Evolutionary conservation across 2,113 vertebrate species (phyloP).

Genomic region (Elephantulus edwardii): DNA sequence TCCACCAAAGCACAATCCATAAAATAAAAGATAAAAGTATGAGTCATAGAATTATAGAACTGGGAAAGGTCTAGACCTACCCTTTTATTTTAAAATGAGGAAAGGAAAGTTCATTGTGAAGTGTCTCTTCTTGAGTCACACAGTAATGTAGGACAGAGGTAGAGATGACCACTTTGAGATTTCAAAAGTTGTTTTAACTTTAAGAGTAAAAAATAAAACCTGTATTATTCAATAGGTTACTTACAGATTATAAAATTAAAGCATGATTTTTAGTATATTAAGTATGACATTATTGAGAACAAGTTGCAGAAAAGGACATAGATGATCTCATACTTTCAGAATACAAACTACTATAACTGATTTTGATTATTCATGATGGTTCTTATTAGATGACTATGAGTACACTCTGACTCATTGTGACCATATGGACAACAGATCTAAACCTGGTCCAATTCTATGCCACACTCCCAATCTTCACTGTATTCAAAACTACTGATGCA

Average conservation of each 20-base stretch:
- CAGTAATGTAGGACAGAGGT: background rate
- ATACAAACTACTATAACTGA: background rate
- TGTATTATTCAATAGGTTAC: background rate
- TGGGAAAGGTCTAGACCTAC: background rate
- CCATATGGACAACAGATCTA: too few relatives aligned
- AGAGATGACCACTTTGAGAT: background rate
- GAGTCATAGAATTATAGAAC: background rate
- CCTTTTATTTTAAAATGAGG: slow-evolving; percentile 40
- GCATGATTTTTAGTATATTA: background rate
- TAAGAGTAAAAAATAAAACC: background rate
- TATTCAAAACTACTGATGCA: too few relatives aligned
- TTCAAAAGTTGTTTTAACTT: background rate
- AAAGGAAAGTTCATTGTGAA: background rate
- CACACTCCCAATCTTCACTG: too few relatives aligned
- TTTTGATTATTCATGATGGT: background rate
- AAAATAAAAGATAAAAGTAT: slow-evolving; percentile 57
- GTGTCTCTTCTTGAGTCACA: background rate
- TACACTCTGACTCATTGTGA: too few relatives aligned
- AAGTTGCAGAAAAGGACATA: background rate
- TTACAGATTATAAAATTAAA: slow-evolving; percentile 19
- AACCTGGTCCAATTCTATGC: too few relatives aligned
- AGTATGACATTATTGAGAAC: too few relatives aligned
- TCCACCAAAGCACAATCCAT: slow-evolving; percentile 72
- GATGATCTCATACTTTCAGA: slow-evolving; percentile 29
- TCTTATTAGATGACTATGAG: background rate